A percentile compares a stretch with the other conserved stretches of the same genome.
Evolutionary conservation across 2,113 vertebrate species (phyloP).

Genomic region (Sinocyclocheilus maitianheensis): DNA sequence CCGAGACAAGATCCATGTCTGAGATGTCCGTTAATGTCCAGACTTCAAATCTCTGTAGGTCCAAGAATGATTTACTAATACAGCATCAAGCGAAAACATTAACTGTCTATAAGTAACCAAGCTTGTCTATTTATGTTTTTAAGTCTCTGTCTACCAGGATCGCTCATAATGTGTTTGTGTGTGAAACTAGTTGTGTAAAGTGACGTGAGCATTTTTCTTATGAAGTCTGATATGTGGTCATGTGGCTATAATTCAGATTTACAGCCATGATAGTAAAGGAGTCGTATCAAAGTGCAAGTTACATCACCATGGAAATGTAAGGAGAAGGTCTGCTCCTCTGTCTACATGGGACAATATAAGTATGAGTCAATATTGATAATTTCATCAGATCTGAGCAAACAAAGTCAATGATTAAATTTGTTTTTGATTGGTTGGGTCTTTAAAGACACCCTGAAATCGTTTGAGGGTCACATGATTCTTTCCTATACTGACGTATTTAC

Average conservation of each 20-base stretch:
- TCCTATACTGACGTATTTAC: neutral
- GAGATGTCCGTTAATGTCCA: conserved; percentile 7
- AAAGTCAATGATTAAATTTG: neutral
- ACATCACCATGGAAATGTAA: conserved; percentile 18
- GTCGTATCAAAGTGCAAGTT: conserved; percentile 70
- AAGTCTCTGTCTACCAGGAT: neutral
- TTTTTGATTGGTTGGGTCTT: neutral
- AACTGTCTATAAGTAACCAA: conserved; percentile 1
- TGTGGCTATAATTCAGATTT: conserved; percentile 61
- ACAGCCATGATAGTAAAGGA: conserved; percentile 64
- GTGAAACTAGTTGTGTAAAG: neutral
- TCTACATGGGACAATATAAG: conserved; percentile 29
- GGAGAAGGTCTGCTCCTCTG: neutral
- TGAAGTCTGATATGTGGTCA: conserved; percentile 29
- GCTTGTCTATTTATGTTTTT: neutral
- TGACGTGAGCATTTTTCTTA: conserved; percentile 5
- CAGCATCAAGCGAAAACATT: neutral
- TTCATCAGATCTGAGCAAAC: neutral
- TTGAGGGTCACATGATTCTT: neutral
- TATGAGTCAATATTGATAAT: neutral
- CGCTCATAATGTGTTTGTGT: neutral
- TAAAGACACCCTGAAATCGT: neutral
- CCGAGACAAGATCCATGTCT: conserved; percentile 20
- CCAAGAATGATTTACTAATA: conserved; percentile 17
- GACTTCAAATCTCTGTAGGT: neutral